phyloP scores from a whole-genome alignment of 2,888 invertebrate genomes.

The Meiosimyza decipiens region DNA sequence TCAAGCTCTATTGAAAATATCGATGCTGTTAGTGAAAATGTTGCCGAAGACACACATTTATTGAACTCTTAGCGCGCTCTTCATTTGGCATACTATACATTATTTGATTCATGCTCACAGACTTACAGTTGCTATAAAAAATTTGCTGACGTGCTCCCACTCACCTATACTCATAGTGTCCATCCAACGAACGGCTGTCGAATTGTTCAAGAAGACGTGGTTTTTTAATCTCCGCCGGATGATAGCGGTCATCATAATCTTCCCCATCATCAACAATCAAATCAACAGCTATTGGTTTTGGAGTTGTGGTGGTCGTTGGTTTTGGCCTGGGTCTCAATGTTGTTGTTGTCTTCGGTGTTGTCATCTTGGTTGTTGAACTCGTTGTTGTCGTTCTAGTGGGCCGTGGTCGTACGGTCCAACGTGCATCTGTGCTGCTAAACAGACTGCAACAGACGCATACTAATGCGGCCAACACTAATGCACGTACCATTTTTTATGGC shows the following conservation, averaged over 20 bases:
- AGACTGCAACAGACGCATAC: slow-evolving; percentile 39
- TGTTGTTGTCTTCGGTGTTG: slow-evolving; percentile 5
- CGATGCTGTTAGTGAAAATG: no score
- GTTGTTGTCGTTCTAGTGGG: slow-evolving; percentile 40
- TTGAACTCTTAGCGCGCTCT: no score
- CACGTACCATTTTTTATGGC: slow-evolving; percentile 44
- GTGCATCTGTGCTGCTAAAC: slow-evolving; percentile 34
- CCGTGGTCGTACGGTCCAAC: slow-evolving; percentile 41
- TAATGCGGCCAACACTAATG: slow-evolving; percentile 34
- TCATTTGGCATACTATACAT: no score
- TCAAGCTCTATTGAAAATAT: no score
- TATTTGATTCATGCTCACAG: neutral
- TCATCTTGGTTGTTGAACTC: slow-evolving; percentile 14
- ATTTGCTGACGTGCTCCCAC: neutral
- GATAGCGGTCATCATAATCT: slow-evolving; percentile 30
- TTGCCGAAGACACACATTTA: no score
- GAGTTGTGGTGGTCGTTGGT: slow-evolving; percentile 31
- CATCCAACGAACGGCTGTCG: slow-evolving; percentile 49
- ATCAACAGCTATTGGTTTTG: neutral
- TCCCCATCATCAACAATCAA: slow-evolving; percentile 42
- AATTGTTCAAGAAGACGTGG: slow-evolving; percentile 51
- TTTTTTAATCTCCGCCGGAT: slow-evolving; percentile 43
- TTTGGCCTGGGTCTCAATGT: neutral
- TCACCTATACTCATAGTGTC: slow-evolving; percentile 55
- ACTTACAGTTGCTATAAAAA: neutral